Base-by-base conservation (phyloP, 2,113 vertebrate species). In the Scatophagus argus region DNA sequence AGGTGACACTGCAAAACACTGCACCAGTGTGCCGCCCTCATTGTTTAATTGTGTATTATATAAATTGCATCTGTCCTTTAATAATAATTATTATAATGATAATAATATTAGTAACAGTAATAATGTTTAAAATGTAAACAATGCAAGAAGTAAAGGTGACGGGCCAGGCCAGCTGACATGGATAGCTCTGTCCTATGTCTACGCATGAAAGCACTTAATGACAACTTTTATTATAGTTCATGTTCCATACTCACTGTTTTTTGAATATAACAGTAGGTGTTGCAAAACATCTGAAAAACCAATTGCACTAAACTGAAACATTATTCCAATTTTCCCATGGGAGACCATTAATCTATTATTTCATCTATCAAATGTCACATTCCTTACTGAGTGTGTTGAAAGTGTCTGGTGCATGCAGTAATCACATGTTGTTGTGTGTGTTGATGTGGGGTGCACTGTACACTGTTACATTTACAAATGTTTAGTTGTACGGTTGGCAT, bases 261-360 rank as follows among this genome's bases (percentile, higher is more conserved):
- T 69, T 49, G 39, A 58, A 81, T 56, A 61, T 47, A 81, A 66
- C 56, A 83, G 63, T 59, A 74, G 80, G 66, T 78, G 17, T 1
- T 64, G 41, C 60, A 85, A 80, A 82, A 70, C 64, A 80, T 65
- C 55, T 39, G 43, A 54, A 67, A 73, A 66, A 60, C 31, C 38
- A 70, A 54, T 54, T 47, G 7, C 16, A 63, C 36, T 27, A 61
- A 75, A 68, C 32, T 44, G 46, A 71, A 80, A 79, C 75, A 77
- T 73, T 75, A 81, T 66, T 76, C 39, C 66, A 38, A 72, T 73
- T 65, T 74, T 29, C 83, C 73, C 73, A 8, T 21, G 65, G 60
- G 84, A 83, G 10, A 70, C 46, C 66, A 38, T 74, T 81, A 56
- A 59, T 72, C 51, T 72, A 39, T 83, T 86, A 72, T 79, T 84